A percentile compares a stretch with the other conserved stretches of the same genome.
Evolutionary conservation across 1,140 invertebrate genomes (phyloP).

Genomic region (Drosophila tristis): DNA sequence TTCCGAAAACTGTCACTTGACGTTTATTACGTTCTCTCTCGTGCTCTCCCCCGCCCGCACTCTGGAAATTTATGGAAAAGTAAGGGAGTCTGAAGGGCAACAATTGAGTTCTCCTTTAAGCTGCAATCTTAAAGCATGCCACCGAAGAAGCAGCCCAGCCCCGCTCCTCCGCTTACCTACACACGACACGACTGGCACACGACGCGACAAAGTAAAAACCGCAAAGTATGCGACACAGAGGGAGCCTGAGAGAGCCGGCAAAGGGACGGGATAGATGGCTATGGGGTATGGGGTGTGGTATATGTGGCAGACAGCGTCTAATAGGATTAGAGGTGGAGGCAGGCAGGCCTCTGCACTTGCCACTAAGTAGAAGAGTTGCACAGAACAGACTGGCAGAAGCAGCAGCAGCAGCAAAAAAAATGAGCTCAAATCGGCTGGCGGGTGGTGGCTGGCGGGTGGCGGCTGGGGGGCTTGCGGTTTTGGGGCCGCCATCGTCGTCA

Average conservation of each 20-base stretch:
- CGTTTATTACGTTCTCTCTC: slow-evolving; percentile 52
- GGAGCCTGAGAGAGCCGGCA: not conserved
- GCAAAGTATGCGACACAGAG: slow-evolving; percentile 60
- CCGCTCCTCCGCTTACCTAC: slow-evolving; percentile 7
- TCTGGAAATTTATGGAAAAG: not conserved
- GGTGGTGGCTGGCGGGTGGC: no score
- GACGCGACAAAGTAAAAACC: slow-evolving; percentile 55
- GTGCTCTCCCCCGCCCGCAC: no score
- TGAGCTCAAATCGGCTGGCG: slow-evolving; percentile 59
- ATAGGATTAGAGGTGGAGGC: slow-evolving; percentile 65
- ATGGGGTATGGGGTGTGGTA: no score
- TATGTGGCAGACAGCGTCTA: slow-evolving; percentile 42
- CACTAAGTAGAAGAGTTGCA: slow-evolving; percentile 53
- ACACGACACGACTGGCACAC: slow-evolving; percentile 24
- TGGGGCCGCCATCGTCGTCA: slow-evolving; percentile 12
- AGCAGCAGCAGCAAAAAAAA: slow-evolving; percentile 22
- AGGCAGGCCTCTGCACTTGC: slow-evolving; percentile 36
- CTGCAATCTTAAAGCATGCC: slow-evolving; percentile 59
- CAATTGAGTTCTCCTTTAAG: slow-evolving; percentile 14
- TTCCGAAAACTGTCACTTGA: slow-evolving; percentile 58
- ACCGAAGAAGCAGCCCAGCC: not conserved
- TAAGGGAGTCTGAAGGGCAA: slow-evolving; percentile 24
- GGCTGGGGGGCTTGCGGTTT: slow-evolving; percentile 52
- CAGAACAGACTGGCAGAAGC: slow-evolving; percentile 2
- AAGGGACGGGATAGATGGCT: not conserved